These are phyloP conservation scores for Gorsachius goisagi DNA, from an alignment of 2,113 vertebrate genomes.

Conservation along the genomic window DNA sequence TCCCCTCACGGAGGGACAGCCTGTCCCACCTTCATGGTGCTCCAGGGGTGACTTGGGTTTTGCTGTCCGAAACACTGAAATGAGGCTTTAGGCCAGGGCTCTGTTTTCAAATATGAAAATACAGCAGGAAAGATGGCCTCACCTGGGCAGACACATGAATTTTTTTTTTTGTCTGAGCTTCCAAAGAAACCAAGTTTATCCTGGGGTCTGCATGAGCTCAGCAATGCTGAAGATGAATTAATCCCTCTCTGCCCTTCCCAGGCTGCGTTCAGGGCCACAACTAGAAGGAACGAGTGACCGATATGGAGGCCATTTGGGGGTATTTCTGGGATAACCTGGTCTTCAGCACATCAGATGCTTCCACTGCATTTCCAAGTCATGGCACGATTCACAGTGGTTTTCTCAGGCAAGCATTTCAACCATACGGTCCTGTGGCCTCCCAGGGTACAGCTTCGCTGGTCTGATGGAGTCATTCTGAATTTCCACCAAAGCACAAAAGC, in stretches of 20 bases:
- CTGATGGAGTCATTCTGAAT: background rate
- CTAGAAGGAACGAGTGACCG: background rate
- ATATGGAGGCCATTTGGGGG: background rate
- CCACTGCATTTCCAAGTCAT: background rate
- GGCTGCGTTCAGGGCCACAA: background rate
- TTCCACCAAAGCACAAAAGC: background rate
- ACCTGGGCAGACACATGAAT: background rate
- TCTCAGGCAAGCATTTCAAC: background rate
- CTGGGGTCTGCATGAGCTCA: background rate
- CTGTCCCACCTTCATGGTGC: background rate
- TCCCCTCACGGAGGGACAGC: background rate
- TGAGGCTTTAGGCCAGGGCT: background rate
- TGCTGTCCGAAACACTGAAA: background rate
- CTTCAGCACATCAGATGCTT: background rate
- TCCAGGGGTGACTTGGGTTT: background rate
- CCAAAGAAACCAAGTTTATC: background rate
- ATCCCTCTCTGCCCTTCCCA: background rate
- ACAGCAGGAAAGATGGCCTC: background rate
- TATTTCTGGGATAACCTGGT: background rate
- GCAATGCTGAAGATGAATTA: background rate
- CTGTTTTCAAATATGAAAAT: background rate
- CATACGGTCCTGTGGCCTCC: fast-evolving
- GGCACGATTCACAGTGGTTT: background rate
- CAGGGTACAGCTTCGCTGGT: background rate
- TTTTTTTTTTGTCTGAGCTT: background rate